phyloP scores from a whole-genome alignment of 2,797 vertebrate genomes.

The Ctenopoma multispine region DNA sequence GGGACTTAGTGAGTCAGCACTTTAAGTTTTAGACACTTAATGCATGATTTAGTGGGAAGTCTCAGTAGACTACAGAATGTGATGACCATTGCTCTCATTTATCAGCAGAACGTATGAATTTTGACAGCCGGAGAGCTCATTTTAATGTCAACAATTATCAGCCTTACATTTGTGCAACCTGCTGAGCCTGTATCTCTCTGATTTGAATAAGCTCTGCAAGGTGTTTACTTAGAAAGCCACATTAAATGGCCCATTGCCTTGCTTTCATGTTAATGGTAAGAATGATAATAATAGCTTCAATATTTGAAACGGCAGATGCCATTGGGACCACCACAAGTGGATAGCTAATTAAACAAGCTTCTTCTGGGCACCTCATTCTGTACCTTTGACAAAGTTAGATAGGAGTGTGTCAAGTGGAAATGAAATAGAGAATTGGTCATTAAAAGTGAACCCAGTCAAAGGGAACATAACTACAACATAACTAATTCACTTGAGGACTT shows the following conservation, averaged over 20 bases:
- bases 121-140: not conserved
- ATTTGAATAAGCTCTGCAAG: conserved; percentile 30
- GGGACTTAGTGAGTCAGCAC: conserved; percentile 45
- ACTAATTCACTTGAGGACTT: conserved; percentile 59
- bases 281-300: conserved; percentile 52
- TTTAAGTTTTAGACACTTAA: conserved; percentile 46
- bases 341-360: conserved; percentile 70
- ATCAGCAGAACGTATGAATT: conserved; percentile 13
- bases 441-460: conserved; percentile 67
- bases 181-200: conserved; percentile 7
- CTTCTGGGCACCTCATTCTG: conserved; percentile 61
- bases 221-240: conserved; percentile 38
- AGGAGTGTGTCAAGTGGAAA: conserved; percentile 68
- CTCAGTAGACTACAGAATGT: conserved; percentile 9
- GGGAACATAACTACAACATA: conserved; percentile 55
- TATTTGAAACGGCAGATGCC: conserved; percentile 55
- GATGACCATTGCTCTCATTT: conserved; percentile 21
- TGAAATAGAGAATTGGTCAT: conserved; percentile 68
- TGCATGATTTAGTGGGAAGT: conserved; percentile 15
- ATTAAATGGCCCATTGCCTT: conserved; percentile 43
- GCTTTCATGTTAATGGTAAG: conserved; percentile 51
- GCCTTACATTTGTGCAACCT: not conserved
- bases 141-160: not conserved
- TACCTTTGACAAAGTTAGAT: conserved; percentile 67
- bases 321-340: conserved; percentile 50